A percentile compares a stretch with the other conserved stretches of the same genome.
phyloP scores from a whole-genome alignment of 2,797 vertebrate species.

The Fundulus diaphanus region DNA sequence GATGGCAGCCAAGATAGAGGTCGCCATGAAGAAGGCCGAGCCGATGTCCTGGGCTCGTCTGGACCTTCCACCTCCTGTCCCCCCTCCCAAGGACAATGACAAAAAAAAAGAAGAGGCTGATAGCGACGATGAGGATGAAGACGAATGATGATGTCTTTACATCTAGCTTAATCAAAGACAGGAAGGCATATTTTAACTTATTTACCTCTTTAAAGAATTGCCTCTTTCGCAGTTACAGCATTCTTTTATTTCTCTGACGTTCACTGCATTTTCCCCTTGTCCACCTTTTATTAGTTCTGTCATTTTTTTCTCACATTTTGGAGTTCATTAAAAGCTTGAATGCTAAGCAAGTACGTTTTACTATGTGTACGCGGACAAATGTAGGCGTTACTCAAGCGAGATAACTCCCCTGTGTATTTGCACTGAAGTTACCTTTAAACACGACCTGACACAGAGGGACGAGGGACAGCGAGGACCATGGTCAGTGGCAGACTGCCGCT shows the following conservation, averaged over 20 bases:
- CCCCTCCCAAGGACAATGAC: conserved; percentile 59
- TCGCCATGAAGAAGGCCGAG: conserved; percentile 94
- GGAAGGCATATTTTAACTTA: conserved; percentile 36
- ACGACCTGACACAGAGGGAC: not conserved
- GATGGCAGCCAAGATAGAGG: conserved; percentile 94
- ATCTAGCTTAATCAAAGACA: conserved; percentile 39
- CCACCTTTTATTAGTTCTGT: not conserved
- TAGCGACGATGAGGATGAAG: conserved; percentile 65
- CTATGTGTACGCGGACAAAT: conserved; percentile 19
- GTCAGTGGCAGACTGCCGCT: not conserved
- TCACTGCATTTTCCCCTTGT: not conserved
- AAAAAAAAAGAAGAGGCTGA: conserved; percentile 63
- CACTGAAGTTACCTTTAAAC: conserved; percentile 27
- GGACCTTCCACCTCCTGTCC: conserved; percentile 85
- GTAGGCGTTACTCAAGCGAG: conserved; percentile 13
- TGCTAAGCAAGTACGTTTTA: conserved; percentile 8
- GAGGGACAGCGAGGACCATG: not conserved
- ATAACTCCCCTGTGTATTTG: conserved; percentile 25
- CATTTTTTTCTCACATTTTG: not conserved
- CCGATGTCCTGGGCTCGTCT: conserved; percentile 93
- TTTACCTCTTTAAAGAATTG: conserved; percentile 47
- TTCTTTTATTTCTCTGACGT: not conserved
- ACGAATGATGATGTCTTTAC: conserved; percentile 51
- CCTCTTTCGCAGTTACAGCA: conserved; percentile 20
- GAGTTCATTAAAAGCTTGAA: conserved; percentile 10